A percentile compares a stretch with the other conserved stretches of the same genome.
phyloP scores from a whole-genome alignment of 2,888 invertebrate genomes.

The Hedya salicella region DNA sequence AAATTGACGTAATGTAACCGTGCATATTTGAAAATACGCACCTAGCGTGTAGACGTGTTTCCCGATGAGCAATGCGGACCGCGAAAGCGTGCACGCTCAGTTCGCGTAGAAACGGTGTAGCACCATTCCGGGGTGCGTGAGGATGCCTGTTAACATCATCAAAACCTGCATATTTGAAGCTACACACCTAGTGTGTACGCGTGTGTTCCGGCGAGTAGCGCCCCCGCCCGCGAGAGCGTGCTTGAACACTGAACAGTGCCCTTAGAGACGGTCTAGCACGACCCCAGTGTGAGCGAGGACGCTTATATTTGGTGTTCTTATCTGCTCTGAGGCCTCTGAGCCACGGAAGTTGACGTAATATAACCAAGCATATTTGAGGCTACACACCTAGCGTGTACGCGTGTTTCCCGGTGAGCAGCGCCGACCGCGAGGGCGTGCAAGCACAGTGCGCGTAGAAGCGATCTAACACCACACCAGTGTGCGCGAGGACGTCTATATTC shows the following conservation, averaged over 20 bases:
- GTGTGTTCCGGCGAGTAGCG: constrained; percentile 93
- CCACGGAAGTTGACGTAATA: no score
- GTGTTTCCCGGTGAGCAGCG: constrained; percentile 93
- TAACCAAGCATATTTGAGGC: no score
- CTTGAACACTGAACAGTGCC: constrained; percentile 92
- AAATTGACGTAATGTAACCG: no score
- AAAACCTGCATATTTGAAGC: no score
- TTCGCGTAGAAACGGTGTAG: no score
- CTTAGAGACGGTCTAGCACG: constrained; percentile 93
- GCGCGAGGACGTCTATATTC: constrained; percentile 94
- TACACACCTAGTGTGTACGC: constrained; percentile 89
- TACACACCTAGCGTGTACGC: constrained; percentile 89
- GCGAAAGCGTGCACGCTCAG: no score
- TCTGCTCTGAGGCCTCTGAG: constrained; percentile 86
- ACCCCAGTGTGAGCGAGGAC: no score
- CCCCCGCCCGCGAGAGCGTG: constrained; percentile 92
- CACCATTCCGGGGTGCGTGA: no score
- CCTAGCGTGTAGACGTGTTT: no score
- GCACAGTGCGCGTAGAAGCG: constrained; percentile 93
- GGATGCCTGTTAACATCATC: no score
- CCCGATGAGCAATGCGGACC: no score
- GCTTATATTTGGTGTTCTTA: constrained; percentile 90
- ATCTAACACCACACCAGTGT: constrained; percentile 92
- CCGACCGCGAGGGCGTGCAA: constrained; percentile 93
- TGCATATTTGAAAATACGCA: no score